Percentiles rank a stretch among this genome's conserved stretches.
These are phyloP conservation scores for Sylvia borin DNA, from an alignment of 2,797 vertebrate species.

Conservation along the genomic window DNA sequence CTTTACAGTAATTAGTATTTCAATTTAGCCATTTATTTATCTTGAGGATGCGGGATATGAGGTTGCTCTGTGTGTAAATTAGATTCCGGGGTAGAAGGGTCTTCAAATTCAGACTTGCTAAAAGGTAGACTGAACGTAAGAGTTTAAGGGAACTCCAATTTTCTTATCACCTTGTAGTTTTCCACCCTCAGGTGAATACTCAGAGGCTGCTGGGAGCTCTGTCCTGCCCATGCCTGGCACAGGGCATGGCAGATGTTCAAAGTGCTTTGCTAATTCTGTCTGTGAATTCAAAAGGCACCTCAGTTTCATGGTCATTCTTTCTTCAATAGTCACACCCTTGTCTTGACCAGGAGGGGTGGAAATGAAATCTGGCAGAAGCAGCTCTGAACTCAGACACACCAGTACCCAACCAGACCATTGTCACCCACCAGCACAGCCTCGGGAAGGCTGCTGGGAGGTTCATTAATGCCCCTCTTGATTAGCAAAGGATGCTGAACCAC, in stretches of 20 bases:
- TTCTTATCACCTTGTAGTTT: neutral
- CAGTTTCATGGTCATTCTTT: neutral
- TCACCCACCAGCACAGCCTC: neutral
- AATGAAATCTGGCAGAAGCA: neutral
- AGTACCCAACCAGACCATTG: neutral
- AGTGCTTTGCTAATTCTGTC: neutral
- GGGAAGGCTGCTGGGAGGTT: neutral
- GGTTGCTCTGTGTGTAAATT: neutral
- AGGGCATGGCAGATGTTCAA: neutral
- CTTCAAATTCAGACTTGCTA: neutral
- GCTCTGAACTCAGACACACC: neutral
- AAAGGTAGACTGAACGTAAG: neutral
- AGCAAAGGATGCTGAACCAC: neutral
- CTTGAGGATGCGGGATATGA: neutral
- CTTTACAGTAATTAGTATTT: conserved; percentile 20
- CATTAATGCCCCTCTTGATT: neutral
- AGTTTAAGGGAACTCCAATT: neutral
- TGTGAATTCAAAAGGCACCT: neutral
- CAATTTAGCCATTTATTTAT: conserved; percentile 33
- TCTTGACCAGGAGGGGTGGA: neutral
- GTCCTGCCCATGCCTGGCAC: neutral
- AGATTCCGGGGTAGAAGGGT: neutral
- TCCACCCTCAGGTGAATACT: neutral
- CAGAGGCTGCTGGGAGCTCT: neutral
- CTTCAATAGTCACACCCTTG: neutral